Conservation (phyloP, 2,113 vertebrate genomes). For the Alligator mississippiensis region DNA sequence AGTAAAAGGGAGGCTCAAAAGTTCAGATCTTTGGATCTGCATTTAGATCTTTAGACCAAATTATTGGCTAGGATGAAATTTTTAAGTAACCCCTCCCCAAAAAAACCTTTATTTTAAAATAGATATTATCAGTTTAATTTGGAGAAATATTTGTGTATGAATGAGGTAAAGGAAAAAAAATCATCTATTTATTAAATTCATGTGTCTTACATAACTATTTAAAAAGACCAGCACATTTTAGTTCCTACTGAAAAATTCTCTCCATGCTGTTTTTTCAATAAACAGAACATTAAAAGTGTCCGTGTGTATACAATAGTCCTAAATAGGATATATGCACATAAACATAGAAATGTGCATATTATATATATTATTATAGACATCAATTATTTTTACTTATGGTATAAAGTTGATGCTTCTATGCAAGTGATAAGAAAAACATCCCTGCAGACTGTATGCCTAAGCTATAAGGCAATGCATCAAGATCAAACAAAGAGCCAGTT, state of each 20-base stretch:
- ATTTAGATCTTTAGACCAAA: background rate
- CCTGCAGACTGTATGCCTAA: slow-evolving; percentile 37
- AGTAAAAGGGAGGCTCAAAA: background rate
- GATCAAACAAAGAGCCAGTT: slow-evolving; percentile 62
- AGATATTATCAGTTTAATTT: background rate
- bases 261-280: slow-evolving; percentile 38
- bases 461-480: slow-evolving; percentile 58
- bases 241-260: slow-evolving; percentile 22
- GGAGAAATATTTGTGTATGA: background rate
- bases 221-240: background rate
- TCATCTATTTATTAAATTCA: background rate
- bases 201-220: slow-evolving; percentile 11
- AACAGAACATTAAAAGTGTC: slow-evolving; percentile 30
- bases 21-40: background rate
- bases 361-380: slow-evolving; percentile 19
- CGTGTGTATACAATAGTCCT: slow-evolving; percentile 9
- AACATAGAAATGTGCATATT: slow-evolving; percentile 12
- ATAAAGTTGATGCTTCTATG: slow-evolving; percentile 35
- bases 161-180: background rate
- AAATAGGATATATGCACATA: slow-evolving; percentile 11
- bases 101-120: background rate
- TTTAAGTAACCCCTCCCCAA: background rate
- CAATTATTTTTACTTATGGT: slow-evolving; percentile 42
- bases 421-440: slow-evolving; percentile 66
- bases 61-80: background rate